Evolutionary conservation across 2,797 vertebrate species (phyloP), one percentile per base, ranked within the genome.

Genomic region (Alca torda): DNA sequence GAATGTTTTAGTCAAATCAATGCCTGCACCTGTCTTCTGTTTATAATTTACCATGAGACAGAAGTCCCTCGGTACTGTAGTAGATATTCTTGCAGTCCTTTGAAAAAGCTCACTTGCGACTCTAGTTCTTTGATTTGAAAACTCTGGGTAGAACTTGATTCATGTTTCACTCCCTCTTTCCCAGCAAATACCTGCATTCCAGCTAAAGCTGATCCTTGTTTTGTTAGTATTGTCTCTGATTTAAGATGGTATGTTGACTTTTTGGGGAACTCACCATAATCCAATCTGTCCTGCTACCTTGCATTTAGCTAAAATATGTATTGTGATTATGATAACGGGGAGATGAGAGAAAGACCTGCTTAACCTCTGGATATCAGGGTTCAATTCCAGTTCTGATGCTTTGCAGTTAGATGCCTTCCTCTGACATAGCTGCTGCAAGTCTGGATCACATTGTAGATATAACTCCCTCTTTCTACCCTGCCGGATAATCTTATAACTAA

Each of bases 111-210:
- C 59, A 83, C 93, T 96, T 69, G 80, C 41, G 83, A 61, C 82
- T 89, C 89, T 79, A 90, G 79, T 84, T 88, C 74, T 96, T 96
- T 95, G 80, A 94, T 94, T 97, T 91, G 74, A 39, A 90, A 76
- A 88, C 63, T 69, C 85, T 77, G 41, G 51, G 67, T 77, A 93
- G 85, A 84, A 81, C 94, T 30, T 91, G 69, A 90, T 86, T 95
- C 82, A 67, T 6, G 11, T 81, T 91, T 81, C 24, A 5, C 23
- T 94, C 31, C 10, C 53, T 53, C 12, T 75, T 89, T 92, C 48
- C 69, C 80, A 84, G 81, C 54, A 90, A 91, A 89, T 63, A 69
- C 20, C 33, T 59, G 50, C 65, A 69, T 69, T 95, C 50, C 79
- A 94, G 43, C 50, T 67, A 88, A 76, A 92, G 50, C 46, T 78